Evolutionary conservation across 1,140 invertebrate genomes (phyloP), one percentile per base, ranked within the genome.

Genomic region (Grapholita molesta): DNA sequence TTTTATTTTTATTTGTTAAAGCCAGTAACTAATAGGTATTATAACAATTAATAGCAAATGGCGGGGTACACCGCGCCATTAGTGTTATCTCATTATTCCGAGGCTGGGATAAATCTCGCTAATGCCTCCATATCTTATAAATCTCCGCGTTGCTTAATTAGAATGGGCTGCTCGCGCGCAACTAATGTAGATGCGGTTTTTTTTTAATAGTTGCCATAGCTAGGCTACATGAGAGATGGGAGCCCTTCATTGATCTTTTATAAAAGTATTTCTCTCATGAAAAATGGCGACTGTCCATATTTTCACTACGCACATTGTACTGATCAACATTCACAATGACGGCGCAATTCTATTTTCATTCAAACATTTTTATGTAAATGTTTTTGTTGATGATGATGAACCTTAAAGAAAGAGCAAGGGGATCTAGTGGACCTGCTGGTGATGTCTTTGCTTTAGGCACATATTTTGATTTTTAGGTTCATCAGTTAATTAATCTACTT

Each of bases 61-160:
- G 77, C 77, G 78, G 72, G 74, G 75, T 78, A 52, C 67, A 42
- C 24, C 38, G 42, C 53, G 71, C 80, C 80, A 89, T 87, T 86
- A 87, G 76, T 72, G 57, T 78, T 85, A 88, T 88, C 85, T 78
- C 79, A 88, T 84, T 85, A 86, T 84, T 85, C 82, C 82, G 76
- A 75, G 72, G 77, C 81, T 74, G 75, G 80, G 82, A 86, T 86
- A 88, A 89, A 88, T 88, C 85, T 82, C 77, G 70, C 78, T 89
- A 88, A 89, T 89, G 85, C 84, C 77, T 82, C 76, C 76, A 85
- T 88, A 89, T 89, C 84, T 89, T 85, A 84, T 88, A 89, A 86
- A 89, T 89, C 84, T 88, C 75, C 71, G 72, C 78, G 71, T 81
- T 82, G 83, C 82, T 89, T 89, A 89, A 89, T 89, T 89, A 89